Evolutionary conservation across 2,888 invertebrate species (phyloP), one percentile per base, ranked within the genome.

Genomic region (Blastobasis lacticolella): DNA sequence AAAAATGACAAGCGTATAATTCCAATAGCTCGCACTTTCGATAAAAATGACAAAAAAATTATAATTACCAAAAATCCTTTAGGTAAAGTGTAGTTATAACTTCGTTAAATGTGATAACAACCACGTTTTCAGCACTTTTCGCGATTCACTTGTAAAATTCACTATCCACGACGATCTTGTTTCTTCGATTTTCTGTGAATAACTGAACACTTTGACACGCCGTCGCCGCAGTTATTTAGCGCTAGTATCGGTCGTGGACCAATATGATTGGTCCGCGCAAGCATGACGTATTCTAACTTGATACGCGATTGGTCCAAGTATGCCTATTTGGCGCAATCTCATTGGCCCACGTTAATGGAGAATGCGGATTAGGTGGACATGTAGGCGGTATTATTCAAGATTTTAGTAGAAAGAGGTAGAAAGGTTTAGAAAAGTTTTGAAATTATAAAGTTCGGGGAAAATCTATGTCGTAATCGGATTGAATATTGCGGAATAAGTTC

Each of bases 331-430:
- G 90, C 91, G 71, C 46, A 38, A 61, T 63, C 47, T 65, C 58
- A 92, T 93, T 92, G 93, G 93, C 91, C 91, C 92, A 93, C 92
- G 92, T 92, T 81, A 72, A 60, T 79, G 69, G 77, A 73, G 81
- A 78, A 80, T 68, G 74, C 61, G 62, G 62, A 67, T 63, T 59
- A 54, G 58, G 59, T 23, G 23, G 23, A 2, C 23, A 23, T 23
- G 23, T 23, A 23, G 23, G 23, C 23, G 23, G 23, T 23, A 23
- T 23, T 2, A 2, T 23, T 23, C 23, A 23, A 23, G 23, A 23
- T 23, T 23, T 23, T 23, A 23, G 23, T 23, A 23, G 23, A 23
- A 23, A 23, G 23, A 23, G 23, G 23, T 23, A 23, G 23, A 23
- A 23, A 23, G 23, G 23, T 23, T 23, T 23, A 23, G 23, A 23